Evolutionary conservation across 2,113 vertebrate species (phyloP), one percentile per base, ranked within the genome.

Genomic region (Petrocephalus microphthalmus): DNA sequence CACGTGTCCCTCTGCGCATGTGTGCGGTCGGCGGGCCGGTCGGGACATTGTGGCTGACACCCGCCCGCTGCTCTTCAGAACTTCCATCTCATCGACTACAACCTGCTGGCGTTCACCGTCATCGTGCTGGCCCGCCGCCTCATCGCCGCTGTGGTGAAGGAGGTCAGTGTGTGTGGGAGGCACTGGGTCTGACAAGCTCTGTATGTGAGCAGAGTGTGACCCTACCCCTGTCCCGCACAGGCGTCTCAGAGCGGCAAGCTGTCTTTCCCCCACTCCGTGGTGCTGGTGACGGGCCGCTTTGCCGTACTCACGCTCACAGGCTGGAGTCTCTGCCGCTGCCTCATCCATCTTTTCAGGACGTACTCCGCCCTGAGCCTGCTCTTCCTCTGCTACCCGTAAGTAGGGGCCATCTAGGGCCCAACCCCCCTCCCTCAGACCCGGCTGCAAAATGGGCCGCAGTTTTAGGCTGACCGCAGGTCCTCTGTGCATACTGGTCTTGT

Each of bases 361-460:
- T 98, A 99, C 91, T 99, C 98, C 0, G 96, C 99, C 90, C 96
- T 99, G 86, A 99, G 98, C 90, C 96, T 99, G 89, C 97, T 99
- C 71, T 99, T 99, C 94, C 97, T 99, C 71, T 99, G 98, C 93
- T 99, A 99, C 92, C 98, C 98, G 98, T 99, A 92, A 99, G 98
- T 98, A 15, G 42, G 2, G 67, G 7, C 15, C n/a, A 2, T 53
- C 25, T 2, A 15, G 49, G 29, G 10, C n/a, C 2, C n/a, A n/a
- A n/a, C n/a, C n/a, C n/a, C n/a, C n/a, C n/a, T 42, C 13, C 22
- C 22, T 5, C 19, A 1, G 15, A 17, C 17, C 1, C 52, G 13
- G 52, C 42, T 42, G 42, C 42, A 42, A 42, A 42, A 67, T 29
- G 25, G n/a, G n/a, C 10, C 60, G 3, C 60, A 67, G n/a, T 67